Base-by-base conservation (phyloP, 1,140 invertebrate species). In the Drosophila pallidifrons region DNA sequence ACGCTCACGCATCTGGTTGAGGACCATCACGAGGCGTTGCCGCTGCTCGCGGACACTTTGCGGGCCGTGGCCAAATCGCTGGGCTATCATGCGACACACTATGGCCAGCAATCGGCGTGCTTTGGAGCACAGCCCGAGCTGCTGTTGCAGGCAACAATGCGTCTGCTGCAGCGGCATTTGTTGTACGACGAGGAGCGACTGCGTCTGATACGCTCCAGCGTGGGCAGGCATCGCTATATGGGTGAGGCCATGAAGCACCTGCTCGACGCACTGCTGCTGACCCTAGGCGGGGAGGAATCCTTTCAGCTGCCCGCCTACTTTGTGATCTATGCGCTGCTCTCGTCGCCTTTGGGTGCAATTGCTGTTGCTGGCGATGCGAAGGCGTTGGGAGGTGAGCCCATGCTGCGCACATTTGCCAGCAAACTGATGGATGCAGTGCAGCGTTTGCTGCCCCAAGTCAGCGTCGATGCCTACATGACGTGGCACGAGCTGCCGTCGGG, bases 401-500 rank as follows among this genome's bases (percentile, higher is more conserved):
- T 32, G 11, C 7, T 54, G 13, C 28, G 32, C 1, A 2, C 10
- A 1, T 75, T 35, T n/a, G 66, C 65, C 43, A 11, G 11, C 0
- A 60, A 80, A 1, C 10, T 85, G 0, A 10, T 92, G 55, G 81
- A 91, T 49, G 58, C 67, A 1, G n/a, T 92, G 32, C 81, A 92
- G 63, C 61, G 76, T 0, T 43, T 83, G 16, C 54, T 92, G 6
- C 66, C 80, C 51, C n/a, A 58, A 1, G 64, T 92, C 1, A 79
- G 79, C 25, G 72, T 92, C 4, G 75, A 82, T 15, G 65, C 66
- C 1, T 92, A 77, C 28, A 79, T 92, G 78, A 25, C 66, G 30
- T 92, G 91, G 91, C 58, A 77, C 10, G 91, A 91, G 32, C 7
- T 88, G 7, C 52, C 59, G 20, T 76, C 71, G 67, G 20, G 61